Base-by-base conservation (phyloP, 2,797 vertebrate species). In the Acrocephalus scirpaceus region DNA sequence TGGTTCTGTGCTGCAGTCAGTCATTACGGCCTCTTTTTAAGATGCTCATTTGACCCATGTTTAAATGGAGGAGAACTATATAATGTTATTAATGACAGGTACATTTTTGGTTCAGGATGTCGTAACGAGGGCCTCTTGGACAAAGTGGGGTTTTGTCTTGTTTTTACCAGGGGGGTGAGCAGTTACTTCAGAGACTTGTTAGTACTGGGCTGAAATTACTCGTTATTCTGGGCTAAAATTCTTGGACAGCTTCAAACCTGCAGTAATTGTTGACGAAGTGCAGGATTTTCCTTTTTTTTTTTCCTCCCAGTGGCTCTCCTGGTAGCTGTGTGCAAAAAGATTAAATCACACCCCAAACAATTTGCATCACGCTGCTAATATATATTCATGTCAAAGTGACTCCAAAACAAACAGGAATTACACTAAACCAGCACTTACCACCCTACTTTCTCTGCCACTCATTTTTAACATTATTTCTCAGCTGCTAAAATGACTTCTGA, bases 1-100 rank as follows among this genome's bases (percentile, higher is more conserved):
- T 96, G 91, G 86, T 95, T 97, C 97, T 96, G 84, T 90, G 79
- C 96, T 93, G 88, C 88, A 96, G 95, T 94, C 89, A 79, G 95
- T 96, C 88, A 92, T 93, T 80, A 86, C 3, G 3, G 74, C 32
- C 92, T 85, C 87, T 90, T 82, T 93, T 86, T 94, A 88, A 97
- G 96, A 95, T 96, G 95, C 58, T 90, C 57, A 14, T 96, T 96
- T 97, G 94, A 95, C 96, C 90, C 70, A 21, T 5, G 5, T 87
- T 82, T 94, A 93, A 94, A 88, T 94, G 89, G 56, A 58, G 69
- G 86, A 93, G 88, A 96, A 69, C 74, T 83, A 82, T 88, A 96
- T 94, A 79, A 78, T 64, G 40, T 92, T 69, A 92, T 96, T 96
- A 94, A 95, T 92, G 81, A 93, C 89, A 97, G 83, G 85, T 77